Evolutionary conservation across 2,888 invertebrate species (phyloP).

Genomic region (Synergus laeviventris): DNA sequence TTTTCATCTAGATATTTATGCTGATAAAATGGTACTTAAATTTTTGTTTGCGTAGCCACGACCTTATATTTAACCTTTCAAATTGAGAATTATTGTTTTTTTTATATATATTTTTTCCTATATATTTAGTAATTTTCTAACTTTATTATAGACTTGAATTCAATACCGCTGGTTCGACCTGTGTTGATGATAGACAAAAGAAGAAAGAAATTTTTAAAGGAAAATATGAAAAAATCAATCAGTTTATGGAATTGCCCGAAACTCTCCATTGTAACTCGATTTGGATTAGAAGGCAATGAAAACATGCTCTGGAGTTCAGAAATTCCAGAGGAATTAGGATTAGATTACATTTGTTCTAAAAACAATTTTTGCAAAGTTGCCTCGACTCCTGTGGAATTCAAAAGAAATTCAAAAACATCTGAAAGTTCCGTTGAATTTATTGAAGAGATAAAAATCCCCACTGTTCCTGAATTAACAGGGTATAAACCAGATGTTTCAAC

Average conservation of each 20-base stretch:
- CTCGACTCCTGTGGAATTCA: background rate
- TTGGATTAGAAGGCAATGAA: slow-evolving; percentile 45
- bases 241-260: slow-evolving; percentile 65
- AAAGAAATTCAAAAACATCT: background rate
- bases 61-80: too few species aligned
- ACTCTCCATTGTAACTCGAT: slow-evolving; percentile 65
- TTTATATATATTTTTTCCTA: too few species aligned
- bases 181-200: slow-evolving; percentile 50
- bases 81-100: too few species aligned
- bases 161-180: slow-evolving; percentile 25
- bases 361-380: slow-evolving; percentile 3
- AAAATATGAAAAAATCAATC: slow-evolving; percentile 55
- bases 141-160: background rate
- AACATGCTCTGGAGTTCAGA: slow-evolving; percentile 50
- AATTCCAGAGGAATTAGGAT: slow-evolving; percentile 51
- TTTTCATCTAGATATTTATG: too few species aligned
- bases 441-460: background rate
- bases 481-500: background rate
- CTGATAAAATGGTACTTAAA: too few species aligned
- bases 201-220: slow-evolving; percentile 59
- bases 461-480: background rate
- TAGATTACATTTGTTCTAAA: slow-evolving; percentile 45
- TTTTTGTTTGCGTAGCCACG: too few species aligned
- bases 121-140: background rate
- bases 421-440: background rate